Base-by-base conservation (phyloP, 2,113 vertebrate genomes). In the Zootoca vivipara region DNA sequence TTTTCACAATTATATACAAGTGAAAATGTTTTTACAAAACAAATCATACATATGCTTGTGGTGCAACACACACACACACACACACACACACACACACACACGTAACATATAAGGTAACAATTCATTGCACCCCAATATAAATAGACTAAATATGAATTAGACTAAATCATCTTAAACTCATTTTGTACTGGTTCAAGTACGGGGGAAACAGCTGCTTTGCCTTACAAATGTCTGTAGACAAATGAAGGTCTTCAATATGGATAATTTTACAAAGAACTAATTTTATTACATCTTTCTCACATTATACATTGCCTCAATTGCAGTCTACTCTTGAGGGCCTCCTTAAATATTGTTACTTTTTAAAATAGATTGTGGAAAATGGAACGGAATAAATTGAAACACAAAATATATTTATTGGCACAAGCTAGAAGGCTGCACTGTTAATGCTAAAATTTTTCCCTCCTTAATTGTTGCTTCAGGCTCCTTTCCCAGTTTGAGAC, bases 21-120 rank as follows among this genome's bases (percentile, higher is more conserved):
- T 62, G 93, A 89, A 74, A 89, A 40, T 78, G 40, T 96, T 96
- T 95, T 96, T 96, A 97, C 95, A 94, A 96, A 93, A 90, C 90
- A 94, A 91, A 89, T 92, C 94, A 56, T 67, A 91, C 91, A 91
- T 87, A 88, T 91, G 92, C 90, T 95, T 92, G 92, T 94, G 92
- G 95, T 90, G 87, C 86, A 78, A 93, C 87, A 87, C 87, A 77
- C 91, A 92, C 85, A 82, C 84, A 93, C 89, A 87, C n/a, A 77
- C 40, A 42, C 40, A 42, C 40, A 42, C 40, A 42, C 40, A 42
- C 40, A 46, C 46, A 46, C 46, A 52, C 2, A 52, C 38, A 38
- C 38, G 80, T 46, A 85, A 92, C 62, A 67, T 87, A 87, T 90
- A 22, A 96, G 83, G 93, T 93, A 93, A 94, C 46, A 91, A 90